Evolutionary conservation across 2,113 vertebrate genomes (phyloP), one percentile per base, ranked within the genome.

Genomic region (Tenebrosternarchus preto): DNA sequence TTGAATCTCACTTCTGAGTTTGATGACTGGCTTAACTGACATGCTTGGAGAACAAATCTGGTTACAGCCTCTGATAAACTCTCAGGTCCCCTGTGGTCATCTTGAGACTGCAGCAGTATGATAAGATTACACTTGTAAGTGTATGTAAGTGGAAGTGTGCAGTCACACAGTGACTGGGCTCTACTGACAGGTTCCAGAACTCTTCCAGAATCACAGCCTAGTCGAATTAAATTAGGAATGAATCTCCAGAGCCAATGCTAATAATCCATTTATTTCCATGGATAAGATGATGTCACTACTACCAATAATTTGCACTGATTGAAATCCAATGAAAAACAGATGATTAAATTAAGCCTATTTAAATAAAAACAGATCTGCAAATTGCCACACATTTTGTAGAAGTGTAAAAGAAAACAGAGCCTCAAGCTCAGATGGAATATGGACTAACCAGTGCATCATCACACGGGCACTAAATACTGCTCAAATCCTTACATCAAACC

Each of bases 371-470:
- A 22, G 5, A 15, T 3, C 56, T 59, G 20, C 56, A 59, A 66
- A 67, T 67, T 55, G 16, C 24, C 27, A 66, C 29, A 66, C 12
- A 19, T 31, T 66, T 67, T 36, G 22, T 15, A 19, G 36, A 19
- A 50, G 43, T 77, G 20, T 12, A 56, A 67, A 22, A 66, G 12
- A 67, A 77, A 29, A 67, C 33, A 77, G 75, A 36, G 50, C 63
- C 24, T 29, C 9, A 61, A 79, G 36, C 57, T 64, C 36, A 39
- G 27, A 22, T 60, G 67, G 36, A 60, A 72, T 72, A 63, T 72
- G 11, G 56, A 56, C 24, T 60, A 71, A 61, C 63, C 36, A 61
- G 22, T 78, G 64, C 29, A 77, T 39, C 50, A 57, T 36, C 67
- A 78, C 17, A 43, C 76, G 12, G 17, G 66, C 36, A 63, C 20